Conservation (phyloP, 2,797 vertebrate genomes). For the Orientallactaga sibirica region DNA sequence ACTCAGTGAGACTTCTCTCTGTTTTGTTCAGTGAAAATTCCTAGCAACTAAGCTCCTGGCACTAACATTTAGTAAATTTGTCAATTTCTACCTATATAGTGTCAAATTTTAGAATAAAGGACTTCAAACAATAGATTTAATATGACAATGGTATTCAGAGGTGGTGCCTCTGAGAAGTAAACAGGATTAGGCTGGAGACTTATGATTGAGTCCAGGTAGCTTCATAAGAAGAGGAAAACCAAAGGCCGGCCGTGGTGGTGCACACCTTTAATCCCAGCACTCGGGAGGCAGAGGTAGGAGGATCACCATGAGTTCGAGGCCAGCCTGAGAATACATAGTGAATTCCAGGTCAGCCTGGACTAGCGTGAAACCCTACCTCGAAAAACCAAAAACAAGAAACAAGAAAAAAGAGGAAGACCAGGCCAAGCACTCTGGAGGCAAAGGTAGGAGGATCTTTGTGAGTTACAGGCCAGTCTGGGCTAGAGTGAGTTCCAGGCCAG, state of each 20-base stretch:
- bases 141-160: neutral
- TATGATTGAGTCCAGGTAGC: neutral
- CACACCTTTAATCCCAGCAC: too few relatives aligned
- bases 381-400: too few relatives aligned
- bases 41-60: neutral
- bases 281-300: too few relatives aligned
- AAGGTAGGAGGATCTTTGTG: too few relatives aligned
- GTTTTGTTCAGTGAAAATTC: conserved; percentile 36
- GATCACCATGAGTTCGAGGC: too few relatives aligned
- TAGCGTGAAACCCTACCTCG: too few relatives aligned
- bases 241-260: neutral
- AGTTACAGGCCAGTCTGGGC: too few relatives aligned
- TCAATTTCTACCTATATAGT: neutral
- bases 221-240: neutral
- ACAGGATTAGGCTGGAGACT: neutral
- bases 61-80: conserved; percentile 46
- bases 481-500: too few relatives aligned
- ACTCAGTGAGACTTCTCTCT: conserved; percentile 7
- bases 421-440: too few relatives aligned
- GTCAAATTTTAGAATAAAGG: conserved; percentile 34
- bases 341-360: too few relatives aligned
- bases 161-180: neutral
- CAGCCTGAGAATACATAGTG: too few relatives aligned
- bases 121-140: neutral
- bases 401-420: too few relatives aligned